phyloP scores from a whole-genome alignment of 92 coral and sea anemone genomes.

The Anthopleura xanthogrammica region DNA sequence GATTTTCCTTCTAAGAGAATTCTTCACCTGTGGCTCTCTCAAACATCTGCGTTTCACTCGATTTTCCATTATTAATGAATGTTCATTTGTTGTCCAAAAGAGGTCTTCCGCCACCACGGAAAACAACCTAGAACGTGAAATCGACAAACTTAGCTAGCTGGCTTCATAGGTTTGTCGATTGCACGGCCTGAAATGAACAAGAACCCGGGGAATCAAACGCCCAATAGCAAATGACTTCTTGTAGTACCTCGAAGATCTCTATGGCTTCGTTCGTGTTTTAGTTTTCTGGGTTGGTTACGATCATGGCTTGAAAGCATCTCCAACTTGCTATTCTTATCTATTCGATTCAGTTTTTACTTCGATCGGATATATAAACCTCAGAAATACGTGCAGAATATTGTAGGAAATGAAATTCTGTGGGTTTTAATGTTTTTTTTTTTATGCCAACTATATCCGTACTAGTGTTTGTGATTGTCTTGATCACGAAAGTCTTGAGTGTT shows the following conservation, averaged over 20 bases:
- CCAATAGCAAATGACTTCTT: slow-evolving; percentile 29
- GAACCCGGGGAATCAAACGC: slow-evolving; percentile 20
- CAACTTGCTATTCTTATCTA: slow-evolving; percentile 1
- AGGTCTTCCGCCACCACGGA: slow-evolving; percentile 53
- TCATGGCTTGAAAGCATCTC: slow-evolving; percentile 33
- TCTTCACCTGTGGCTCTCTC: slow-evolving; percentile 71
- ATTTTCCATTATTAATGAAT: slow-evolving; percentile 96
- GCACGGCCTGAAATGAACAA: slow-evolving; percentile 13
- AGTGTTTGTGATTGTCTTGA: neutral
- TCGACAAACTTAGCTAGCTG: neutral
- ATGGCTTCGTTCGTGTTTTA: slow-evolving; percentile 44
- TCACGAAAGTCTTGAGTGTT: slow-evolving; percentile 20
- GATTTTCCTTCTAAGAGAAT: slow-evolving; percentile 42
- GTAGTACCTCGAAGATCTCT: slow-evolving; percentile 42
- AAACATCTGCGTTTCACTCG: slow-evolving; percentile 92
- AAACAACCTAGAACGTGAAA: slow-evolving; percentile 19
- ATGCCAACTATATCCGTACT: neutral
- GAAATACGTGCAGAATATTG: neutral
- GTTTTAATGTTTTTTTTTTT: neutral
- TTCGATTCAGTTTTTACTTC: neutral
- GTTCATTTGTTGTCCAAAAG: slow-evolving; percentile 93
- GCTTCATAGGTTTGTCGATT: neutral
- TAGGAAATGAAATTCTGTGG: neutral
- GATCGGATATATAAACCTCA: neutral
- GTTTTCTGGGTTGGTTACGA: slow-evolving; percentile 28